Evolutionary conservation across 1,140 invertebrate species (phyloP).

Genomic region (Megalopta genalis): DNA sequence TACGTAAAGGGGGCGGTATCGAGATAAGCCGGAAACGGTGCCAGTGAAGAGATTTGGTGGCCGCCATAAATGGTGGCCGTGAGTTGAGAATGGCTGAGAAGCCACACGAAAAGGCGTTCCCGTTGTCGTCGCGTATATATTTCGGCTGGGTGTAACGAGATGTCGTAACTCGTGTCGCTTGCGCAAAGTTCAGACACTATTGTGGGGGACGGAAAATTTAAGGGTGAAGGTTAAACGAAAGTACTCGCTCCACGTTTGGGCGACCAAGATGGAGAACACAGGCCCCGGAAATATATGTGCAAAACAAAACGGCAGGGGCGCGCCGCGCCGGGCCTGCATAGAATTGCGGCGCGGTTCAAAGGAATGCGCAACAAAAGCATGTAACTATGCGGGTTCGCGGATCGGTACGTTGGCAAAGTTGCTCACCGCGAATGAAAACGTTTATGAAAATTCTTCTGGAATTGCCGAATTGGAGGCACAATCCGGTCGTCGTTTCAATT

Average conservation of each 20-base stretch:
- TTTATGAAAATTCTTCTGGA: neutral
- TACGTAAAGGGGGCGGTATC: no score
- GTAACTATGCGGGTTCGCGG: neutral
- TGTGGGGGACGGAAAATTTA: slow-evolving; percentile 53
- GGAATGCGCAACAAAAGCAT: neutral
- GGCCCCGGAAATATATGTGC: neutral
- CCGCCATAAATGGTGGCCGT: slow-evolving; percentile 27
- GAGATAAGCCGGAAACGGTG: neutral
- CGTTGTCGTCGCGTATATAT: slow-evolving; percentile 52
- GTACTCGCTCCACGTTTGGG: slow-evolving; percentile 16
- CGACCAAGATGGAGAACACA: slow-evolving; percentile 2
- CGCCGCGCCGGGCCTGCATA: neutral
- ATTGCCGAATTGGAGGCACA: neutral
- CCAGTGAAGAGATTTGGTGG: slow-evolving; percentile 26
- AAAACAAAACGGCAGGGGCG: neutral
- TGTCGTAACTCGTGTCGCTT: slow-evolving; percentile 58
- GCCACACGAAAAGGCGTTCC: slow-evolving; percentile 46
- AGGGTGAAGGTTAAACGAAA: slow-evolving; percentile 54
- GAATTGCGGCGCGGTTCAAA: neutral
- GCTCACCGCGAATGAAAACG: neutral
- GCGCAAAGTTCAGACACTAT: slow-evolving; percentile 51
- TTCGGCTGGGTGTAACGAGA: slow-evolving; percentile 57
- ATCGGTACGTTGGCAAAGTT: neutral
- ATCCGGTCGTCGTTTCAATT: no score
- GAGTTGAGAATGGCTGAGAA: slow-evolving; percentile 30